A percentile compares a stretch with the other conserved stretches of the same genome.
Conservation (phyloP, 2,797 vertebrate species). For the Sciaenops ocellatus region DNA sequence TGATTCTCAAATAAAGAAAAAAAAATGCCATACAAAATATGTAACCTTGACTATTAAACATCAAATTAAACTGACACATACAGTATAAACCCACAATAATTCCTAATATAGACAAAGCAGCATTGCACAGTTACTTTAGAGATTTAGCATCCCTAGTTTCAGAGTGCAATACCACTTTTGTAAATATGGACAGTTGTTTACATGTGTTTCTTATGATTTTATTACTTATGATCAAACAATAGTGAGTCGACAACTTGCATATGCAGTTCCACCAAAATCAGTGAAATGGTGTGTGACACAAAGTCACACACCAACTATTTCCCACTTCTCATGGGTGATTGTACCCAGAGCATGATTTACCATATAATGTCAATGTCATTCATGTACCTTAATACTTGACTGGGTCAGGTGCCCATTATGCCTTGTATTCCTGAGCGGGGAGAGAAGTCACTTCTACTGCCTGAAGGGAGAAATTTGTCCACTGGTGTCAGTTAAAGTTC, state of each 20-base stretch:
- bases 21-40: not conserved
- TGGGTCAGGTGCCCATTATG: constrained; percentile 17
- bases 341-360: too few relatives aligned
- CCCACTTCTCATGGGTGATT: too few relatives aligned
- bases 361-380: not conserved
- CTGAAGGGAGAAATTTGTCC: constrained; percentile 59
- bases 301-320: too few relatives aligned
- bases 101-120: not conserved
- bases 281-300: too few relatives aligned
- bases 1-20: not conserved
- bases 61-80: not conserved
- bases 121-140: too few relatives aligned
- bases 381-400: constrained; percentile 3
- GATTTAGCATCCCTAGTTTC: too few relatives aligned
- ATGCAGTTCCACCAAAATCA: too few relatives aligned
- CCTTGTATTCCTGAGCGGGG: constrained; percentile 11
- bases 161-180: too few relatives aligned
- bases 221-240: too few relatives aligned
- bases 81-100: not conserved
- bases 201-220: too few relatives aligned
- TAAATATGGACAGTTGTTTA: too few relatives aligned
- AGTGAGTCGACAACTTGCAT: too few relatives aligned
- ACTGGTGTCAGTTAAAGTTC: constrained; percentile 57
- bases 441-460: constrained; percentile 25
- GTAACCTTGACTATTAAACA: not conserved